Conservation (phyloP, 1,140 invertebrate species). For the Melanaphis sacchari region DNA sequence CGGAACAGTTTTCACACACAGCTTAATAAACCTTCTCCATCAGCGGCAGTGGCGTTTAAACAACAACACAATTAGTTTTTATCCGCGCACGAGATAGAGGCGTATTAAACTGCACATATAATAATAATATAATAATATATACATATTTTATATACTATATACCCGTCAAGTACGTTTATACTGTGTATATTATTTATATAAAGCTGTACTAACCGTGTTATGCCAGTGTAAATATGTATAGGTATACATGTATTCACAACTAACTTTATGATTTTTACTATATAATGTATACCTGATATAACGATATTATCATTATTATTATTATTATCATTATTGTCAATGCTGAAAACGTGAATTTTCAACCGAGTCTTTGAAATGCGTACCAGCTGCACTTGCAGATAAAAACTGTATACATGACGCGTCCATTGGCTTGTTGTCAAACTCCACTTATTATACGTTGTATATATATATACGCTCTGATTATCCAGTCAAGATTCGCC, state of each 20-base stretch:
- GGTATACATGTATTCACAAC: not conserved
- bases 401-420: not conserved
- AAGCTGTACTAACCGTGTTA: not conserved
- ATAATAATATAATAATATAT: not conserved
- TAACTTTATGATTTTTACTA: not conserved
- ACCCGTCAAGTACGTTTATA: too few relatives aligned
- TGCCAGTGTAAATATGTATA: not conserved
- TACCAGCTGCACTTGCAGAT: not conserved
- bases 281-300: not conserved
- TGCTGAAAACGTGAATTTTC: not conserved
- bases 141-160: too few relatives aligned
- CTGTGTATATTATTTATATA: too few relatives aligned
- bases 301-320: not conserved
- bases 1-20: not conserved
- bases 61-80: slow-evolving; percentile 40
- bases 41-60: not conserved
- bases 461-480: not conserved
- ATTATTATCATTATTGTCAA: not conserved
- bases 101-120: not conserved
- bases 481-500: not conserved
- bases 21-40: not conserved
- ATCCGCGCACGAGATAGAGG: not conserved
- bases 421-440: not conserved
- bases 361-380: not conserved
- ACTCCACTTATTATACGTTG: slow-evolving; percentile 17